phyloP scores from a whole-genome alignment of 2,888 invertebrate genomes.

The Acholoe squamosa region DNA sequence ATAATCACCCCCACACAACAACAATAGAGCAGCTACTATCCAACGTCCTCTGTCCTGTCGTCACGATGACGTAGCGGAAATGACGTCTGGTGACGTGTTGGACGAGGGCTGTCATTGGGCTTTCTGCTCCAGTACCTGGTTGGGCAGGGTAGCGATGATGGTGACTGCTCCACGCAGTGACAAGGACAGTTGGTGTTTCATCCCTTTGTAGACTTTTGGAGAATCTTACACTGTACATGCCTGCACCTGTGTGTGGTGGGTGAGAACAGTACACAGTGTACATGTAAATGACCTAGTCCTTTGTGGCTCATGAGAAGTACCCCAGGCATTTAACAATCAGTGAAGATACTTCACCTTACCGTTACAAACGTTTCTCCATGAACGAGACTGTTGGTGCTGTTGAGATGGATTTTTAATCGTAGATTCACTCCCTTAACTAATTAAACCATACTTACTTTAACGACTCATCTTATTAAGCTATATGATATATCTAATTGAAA shows the following conservation, averaged over 20 bases:
- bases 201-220: background rate
- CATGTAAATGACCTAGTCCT: too few relatives aligned
- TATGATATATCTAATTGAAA: too few relatives aligned
- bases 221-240: background rate
- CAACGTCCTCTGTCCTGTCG: background rate
- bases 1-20: background rate
- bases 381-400: background rate
- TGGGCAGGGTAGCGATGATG: background rate
- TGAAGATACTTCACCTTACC: background rate
- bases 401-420: background rate
- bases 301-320: too few relatives aligned
- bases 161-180: constrained; percentile 49
- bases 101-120: constrained; percentile 37
- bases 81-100: background rate
- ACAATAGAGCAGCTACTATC: background rate
- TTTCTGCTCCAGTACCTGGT: background rate
- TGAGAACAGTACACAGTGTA: background rate
- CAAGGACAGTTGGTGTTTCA: background rate
- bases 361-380: background rate
- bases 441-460: too few relatives aligned
- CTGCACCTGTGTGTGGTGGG: background rate
- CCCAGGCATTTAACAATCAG: too few relatives aligned
- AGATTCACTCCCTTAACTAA: background rate
- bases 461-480: too few relatives aligned
- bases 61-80: constrained; percentile 42